Conservation (phyloP, 1,140 invertebrate genomes). For the Dolichoris vasculosae region DNA sequence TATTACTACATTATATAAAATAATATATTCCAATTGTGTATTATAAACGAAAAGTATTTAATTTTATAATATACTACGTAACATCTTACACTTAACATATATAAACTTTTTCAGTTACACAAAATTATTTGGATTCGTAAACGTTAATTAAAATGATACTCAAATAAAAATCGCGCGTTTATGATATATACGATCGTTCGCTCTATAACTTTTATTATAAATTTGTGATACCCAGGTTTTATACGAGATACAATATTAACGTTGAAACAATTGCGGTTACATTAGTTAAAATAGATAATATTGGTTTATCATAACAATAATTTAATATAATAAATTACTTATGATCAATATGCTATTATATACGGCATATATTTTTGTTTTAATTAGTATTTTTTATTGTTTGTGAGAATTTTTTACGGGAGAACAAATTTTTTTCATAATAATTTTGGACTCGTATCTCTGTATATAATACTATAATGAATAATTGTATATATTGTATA, state of each 20-base stretch:
- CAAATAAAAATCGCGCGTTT: background rate
- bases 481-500: too few relatives aligned
- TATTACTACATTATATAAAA: background rate
- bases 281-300: background rate
- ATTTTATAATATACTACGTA: background rate
- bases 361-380: too few relatives aligned
- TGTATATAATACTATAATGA: too few relatives aligned
- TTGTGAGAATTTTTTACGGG: too few relatives aligned
- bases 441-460: too few relatives aligned
- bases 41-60: background rate
- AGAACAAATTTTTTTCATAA: too few relatives aligned
- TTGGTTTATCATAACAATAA: background rate
- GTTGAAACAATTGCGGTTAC: background rate
- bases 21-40: background rate
- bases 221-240: background rate
- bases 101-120: background rate
- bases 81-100: background rate
- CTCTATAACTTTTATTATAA: background rate
- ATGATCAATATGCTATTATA: too few relatives aligned
- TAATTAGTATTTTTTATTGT: too few relatives aligned
- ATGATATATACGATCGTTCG: background rate
- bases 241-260: background rate
- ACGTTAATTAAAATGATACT: background rate
- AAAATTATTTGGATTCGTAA: conserved; percentile 23
- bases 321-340: too few relatives aligned